Conservation (phyloP, 2,797 vertebrate genomes). For the Lepus townsendii region DNA sequence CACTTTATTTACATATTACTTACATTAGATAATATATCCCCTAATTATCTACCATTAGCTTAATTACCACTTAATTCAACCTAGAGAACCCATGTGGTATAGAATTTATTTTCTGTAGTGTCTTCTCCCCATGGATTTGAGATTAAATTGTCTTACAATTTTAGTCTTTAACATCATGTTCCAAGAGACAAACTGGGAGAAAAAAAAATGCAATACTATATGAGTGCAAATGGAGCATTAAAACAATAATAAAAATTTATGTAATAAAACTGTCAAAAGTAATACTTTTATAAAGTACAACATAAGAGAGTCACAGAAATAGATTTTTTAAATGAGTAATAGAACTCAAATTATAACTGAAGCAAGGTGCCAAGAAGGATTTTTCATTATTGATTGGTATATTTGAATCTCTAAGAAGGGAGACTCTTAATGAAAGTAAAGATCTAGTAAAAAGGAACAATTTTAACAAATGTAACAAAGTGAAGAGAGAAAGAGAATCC, state of each 20-base stretch:
- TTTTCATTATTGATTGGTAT: neutral
- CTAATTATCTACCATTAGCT: slow-evolving; percentile 62
- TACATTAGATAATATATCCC: slow-evolving; percentile 36
- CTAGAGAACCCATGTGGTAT: neutral
- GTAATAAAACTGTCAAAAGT: slow-evolving; percentile 16
- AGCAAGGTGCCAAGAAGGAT: neutral
- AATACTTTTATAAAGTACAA: neutral
- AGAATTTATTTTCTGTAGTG: neutral
- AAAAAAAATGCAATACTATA: neutral
- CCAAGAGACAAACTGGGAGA: neutral
- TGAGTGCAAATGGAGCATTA: slow-evolving; percentile 4
- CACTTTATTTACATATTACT: slow-evolving; percentile 61
- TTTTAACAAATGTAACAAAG: neutral
- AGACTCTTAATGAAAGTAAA: neutral
- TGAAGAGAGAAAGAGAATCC: neutral
- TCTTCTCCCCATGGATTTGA: neutral
- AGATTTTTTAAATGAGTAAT: neutral
- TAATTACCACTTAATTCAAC: slow-evolving; percentile 59
- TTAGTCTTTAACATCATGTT: slow-evolving; percentile 23
- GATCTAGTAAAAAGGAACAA: neutral
- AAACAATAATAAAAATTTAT: slow-evolving; percentile 5
- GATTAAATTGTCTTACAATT: slow-evolving; percentile 30
- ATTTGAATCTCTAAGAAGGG: neutral
- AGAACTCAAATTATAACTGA: slow-evolving; percentile 9
- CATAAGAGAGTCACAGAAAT: neutral